These are phyloP conservation scores for Canis aureus DNA, from an alignment of 2,113 vertebrate species.

Conservation along the genomic window DNA sequence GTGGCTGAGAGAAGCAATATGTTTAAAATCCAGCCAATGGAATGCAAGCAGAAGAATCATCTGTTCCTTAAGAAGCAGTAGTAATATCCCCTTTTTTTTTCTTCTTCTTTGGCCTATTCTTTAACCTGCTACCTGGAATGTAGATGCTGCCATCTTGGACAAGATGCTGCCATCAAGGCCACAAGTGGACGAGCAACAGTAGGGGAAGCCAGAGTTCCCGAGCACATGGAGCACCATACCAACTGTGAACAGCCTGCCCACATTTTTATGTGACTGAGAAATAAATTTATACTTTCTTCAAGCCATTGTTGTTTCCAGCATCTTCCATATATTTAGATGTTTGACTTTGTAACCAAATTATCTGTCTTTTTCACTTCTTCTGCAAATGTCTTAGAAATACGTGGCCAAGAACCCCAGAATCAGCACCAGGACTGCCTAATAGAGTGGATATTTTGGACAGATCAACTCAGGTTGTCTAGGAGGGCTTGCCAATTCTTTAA, in stretches of 20 bases:
- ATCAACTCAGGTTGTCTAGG: not conserved
- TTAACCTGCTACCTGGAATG: not conserved
- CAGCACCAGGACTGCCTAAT: not conserved
- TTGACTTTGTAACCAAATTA: not conserved
- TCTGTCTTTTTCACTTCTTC: constrained; percentile 1
- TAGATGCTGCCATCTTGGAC: not conserved
- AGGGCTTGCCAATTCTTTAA: not conserved
- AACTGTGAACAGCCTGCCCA: not conserved
- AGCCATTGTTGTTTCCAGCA: not conserved
- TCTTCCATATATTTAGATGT: not conserved
- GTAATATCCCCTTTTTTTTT: not conserved
- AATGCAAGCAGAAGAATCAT: not conserved
- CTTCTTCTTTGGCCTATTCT: not conserved
- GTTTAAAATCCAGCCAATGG: not conserved
- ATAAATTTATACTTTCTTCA: not conserved
- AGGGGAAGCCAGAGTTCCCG: not conserved
- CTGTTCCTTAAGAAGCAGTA: constrained; percentile 3
- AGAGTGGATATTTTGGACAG: not conserved
- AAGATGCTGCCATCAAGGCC: not conserved
- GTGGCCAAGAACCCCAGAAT: not conserved
- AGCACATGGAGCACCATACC: not conserved
- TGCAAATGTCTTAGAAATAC: not conserved
- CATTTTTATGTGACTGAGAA: not conserved
- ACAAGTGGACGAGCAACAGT: not conserved
- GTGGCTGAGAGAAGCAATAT: not conserved